Evolutionary conservation across 2,797 vertebrate genomes (phyloP).

Genomic region (Enteromius trimaculatus): DNA sequence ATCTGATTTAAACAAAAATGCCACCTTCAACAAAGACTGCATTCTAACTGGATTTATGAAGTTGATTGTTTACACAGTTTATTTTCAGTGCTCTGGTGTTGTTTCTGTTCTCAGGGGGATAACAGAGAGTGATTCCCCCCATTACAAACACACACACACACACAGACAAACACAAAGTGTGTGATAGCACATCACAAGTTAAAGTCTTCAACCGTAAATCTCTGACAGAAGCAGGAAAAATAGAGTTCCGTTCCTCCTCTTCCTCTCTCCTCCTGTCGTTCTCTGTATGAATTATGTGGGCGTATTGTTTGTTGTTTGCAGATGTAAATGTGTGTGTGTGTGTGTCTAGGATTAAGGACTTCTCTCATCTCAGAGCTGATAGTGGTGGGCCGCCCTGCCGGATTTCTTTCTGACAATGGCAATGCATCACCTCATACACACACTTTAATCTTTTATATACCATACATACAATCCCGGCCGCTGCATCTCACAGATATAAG

Average conservation of each 20-base stretch:
- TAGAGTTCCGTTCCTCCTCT: conserved; percentile 50
- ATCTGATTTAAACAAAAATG: not conserved
- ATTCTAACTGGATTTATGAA: conserved; percentile 42
- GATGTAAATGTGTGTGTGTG: conserved; percentile 57
- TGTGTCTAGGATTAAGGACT: conserved; percentile 62
- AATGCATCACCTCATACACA: conserved; percentile 85
- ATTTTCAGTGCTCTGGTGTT: conserved; percentile 37
- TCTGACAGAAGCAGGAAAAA: conserved; percentile 57
- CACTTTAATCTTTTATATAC: conserved; percentile 84
- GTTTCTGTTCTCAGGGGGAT: conserved; percentile 46
- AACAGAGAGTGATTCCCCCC: conserved; percentile 46
- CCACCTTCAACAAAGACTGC: not conserved
- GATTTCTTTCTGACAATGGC: conserved; percentile 78
- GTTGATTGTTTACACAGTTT: conserved; percentile 43
- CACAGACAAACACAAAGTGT: conserved; percentile 37
- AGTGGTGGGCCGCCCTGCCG: conserved; percentile 53
- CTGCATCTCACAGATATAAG: conserved; percentile 79
- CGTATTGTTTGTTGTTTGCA: conserved; percentile 56
- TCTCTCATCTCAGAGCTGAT: conserved; percentile 60
- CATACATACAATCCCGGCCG: conserved; percentile 81
- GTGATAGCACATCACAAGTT: conserved; percentile 53
- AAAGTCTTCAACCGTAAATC: conserved; percentile 49
- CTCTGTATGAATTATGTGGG: conserved; percentile 52
- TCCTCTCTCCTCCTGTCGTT: conserved; percentile 40
- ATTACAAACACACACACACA: conserved; percentile 45